A percentile compares a stretch with the other conserved stretches of the same genome.
phyloP scores from a whole-genome alignment of 1,140 invertebrate genomes.

The Drosophila pseudoobscura region DNA sequence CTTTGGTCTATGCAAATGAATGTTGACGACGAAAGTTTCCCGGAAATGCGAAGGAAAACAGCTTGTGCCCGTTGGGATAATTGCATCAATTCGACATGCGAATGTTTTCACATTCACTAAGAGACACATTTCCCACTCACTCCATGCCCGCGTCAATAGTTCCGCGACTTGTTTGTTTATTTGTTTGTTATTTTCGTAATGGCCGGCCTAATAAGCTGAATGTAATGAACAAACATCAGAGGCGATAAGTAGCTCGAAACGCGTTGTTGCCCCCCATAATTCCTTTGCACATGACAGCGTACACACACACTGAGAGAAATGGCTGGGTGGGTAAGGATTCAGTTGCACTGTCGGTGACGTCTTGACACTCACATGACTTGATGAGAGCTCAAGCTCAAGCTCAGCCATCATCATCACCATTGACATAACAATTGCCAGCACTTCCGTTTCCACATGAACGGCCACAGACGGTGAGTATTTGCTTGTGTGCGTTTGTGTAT shows the following conservation, averaged over 20 bases:
- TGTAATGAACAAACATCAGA: slow-evolving; percentile 54
- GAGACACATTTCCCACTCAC: too few relatives aligned
- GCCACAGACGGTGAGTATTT: slow-evolving; percentile 17
- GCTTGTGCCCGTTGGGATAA: slow-evolving; percentile 26
- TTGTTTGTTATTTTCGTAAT: slow-evolving; percentile 23
- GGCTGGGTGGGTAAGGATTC: too few relatives aligned
- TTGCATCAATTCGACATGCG: slow-evolving; percentile 35
- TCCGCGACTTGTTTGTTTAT: neutral
- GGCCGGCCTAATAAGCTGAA: slow-evolving; percentile 31
- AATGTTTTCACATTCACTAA: neutral
- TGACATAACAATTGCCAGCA: slow-evolving; percentile 53
- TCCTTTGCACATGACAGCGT: slow-evolving; percentile 28
- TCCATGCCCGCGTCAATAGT: too few relatives aligned
- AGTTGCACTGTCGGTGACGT: slow-evolving; percentile 2
- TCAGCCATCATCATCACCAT: slow-evolving; percentile 49
- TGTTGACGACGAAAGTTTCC: slow-evolving; percentile 23
- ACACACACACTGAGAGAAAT: slow-evolving; percentile 7
- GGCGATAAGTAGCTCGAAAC: neutral
- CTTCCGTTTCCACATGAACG: slow-evolving; percentile 47
- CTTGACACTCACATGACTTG: slow-evolving; percentile 40
- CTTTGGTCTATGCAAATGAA: slow-evolving; percentile 54
- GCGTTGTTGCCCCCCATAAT: slow-evolving; percentile 22
- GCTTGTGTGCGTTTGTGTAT: slow-evolving; percentile 7
- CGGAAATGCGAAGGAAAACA: neutral
- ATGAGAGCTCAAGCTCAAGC: slow-evolving; percentile 56